These are phyloP conservation scores for Siniperca obscura DNA, from an alignment of 2,797 vertebrate species.

Conservation along the genomic window DNA sequence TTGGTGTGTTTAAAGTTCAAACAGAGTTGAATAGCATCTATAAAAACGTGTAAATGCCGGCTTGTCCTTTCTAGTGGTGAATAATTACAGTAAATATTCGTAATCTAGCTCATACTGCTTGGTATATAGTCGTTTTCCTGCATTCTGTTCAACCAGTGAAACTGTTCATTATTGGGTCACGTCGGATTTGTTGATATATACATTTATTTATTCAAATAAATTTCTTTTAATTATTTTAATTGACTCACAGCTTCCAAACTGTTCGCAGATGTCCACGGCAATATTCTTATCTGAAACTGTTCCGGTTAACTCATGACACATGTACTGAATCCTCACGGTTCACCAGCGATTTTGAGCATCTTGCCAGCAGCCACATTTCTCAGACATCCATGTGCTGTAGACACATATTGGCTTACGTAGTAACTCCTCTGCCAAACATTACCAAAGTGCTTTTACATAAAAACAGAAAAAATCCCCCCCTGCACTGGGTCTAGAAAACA, in stretches of 20 bases:
- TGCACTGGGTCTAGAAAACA: slow-evolving; percentile 48
- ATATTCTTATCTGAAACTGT: slow-evolving; percentile 52
- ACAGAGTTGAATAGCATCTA: background rate
- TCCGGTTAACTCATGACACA: slow-evolving; percentile 35
- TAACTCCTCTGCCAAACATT: slow-evolving; percentile 56
- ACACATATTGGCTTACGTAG: slow-evolving; percentile 61
- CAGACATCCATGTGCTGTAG: slow-evolving; percentile 54
- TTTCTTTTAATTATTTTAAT: slow-evolving; percentile 26
- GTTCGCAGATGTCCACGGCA: slow-evolving; percentile 60
- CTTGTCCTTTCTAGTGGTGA: slow-evolving; percentile 58
- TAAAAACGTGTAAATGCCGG: background rate
- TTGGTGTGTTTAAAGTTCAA: background rate
- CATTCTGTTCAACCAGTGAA: slow-evolving; percentile 48
- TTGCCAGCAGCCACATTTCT: slow-evolving; percentile 65
- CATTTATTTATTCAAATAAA: slow-evolving; percentile 4
- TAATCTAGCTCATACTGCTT: slow-evolving; percentile 49
- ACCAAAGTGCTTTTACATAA: slow-evolving; percentile 76
- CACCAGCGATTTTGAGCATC: slow-evolving; percentile 70
- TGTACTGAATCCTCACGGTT: slow-evolving; percentile 51
- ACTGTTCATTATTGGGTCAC: slow-evolving; percentile 29
- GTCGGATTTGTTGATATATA: slow-evolving; percentile 10
- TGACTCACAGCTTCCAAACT: slow-evolving; percentile 49
- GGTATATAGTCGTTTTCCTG: slow-evolving; percentile 49
- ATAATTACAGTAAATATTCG: slow-evolving; percentile 30
- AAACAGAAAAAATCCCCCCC: slow-evolving; percentile 10